phyloP scores from a whole-genome alignment of 2,888 invertebrate genomes.

The Acrobasis repandana region DNA sequence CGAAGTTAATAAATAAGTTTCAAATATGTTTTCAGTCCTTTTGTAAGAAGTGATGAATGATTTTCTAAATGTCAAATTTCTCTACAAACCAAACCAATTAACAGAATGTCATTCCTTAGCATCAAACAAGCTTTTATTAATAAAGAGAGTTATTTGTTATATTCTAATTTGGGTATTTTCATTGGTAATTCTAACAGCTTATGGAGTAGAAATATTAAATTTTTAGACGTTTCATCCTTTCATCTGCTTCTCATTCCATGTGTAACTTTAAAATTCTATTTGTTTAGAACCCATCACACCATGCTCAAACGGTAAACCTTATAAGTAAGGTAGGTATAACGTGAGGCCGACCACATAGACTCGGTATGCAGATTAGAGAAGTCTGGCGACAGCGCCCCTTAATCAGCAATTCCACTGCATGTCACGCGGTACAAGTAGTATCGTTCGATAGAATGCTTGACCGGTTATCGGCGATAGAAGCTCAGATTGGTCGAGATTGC shows the following conservation, averaged over 20 bases:
- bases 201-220: no score
- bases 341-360: conserved; percentile 44
- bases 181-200: no score
- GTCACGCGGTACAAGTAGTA: conserved; percentile 66
- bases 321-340: conserved; percentile 33
- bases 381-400: conserved; percentile 42
- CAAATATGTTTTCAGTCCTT: no score
- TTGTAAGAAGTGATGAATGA: no score
- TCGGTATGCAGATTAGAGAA: conserved; percentile 60
- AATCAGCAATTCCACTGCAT: conserved; percentile 68
- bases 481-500: background rate
- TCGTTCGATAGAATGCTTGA: conserved; percentile 38
- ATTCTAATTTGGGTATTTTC: no score
- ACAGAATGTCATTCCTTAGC: no score
- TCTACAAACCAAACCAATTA: no score
- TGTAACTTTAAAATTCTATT: conserved; percentile 28
- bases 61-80: no score
- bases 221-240: background rate
- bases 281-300: background rate
- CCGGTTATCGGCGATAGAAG: conserved; percentile 3
- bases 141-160: no score
- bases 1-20: no score
- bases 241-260: background rate
- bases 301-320: conserved; percentile 40
- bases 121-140: no score